Percentiles rank a stretch among this genome's conserved stretches.
These are phyloP conservation scores for Drosophila chauvacae DNA, from an alignment of 1,140 invertebrate species.

Conservation along the genomic window DNA sequence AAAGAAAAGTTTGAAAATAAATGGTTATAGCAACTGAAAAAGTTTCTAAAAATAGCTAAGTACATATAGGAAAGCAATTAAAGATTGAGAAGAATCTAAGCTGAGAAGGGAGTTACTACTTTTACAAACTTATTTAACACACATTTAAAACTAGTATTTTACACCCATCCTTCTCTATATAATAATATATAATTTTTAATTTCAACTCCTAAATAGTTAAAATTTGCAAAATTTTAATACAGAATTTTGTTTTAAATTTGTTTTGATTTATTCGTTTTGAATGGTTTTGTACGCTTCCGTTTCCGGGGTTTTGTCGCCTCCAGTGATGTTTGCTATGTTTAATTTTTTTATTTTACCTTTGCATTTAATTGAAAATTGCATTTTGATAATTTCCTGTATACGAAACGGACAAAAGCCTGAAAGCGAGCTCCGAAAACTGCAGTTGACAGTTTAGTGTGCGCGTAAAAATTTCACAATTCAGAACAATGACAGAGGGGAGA, in stretches of 20 bases:
- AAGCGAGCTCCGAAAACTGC: conserved; percentile 51
- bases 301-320: conserved; percentile 11
- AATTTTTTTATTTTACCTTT: background rate
- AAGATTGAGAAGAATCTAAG: background rate
- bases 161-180: background rate
- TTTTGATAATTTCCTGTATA: conserved; percentile 63
- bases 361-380: conserved; percentile 64
- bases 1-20: too few relatives aligned
- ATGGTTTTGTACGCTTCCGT: conserved; percentile 2
- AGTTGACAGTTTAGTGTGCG: conserved; percentile 67
- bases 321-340: background rate
- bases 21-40: too few relatives aligned
- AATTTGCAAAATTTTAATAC: background rate
- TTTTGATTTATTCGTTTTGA: background rate
- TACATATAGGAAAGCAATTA: background rate
- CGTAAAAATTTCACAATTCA: conserved; percentile 24
- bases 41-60: too few relatives aligned
- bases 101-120: background rate
- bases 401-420: conserved; percentile 44
- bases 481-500: background rate
- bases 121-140: background rate
- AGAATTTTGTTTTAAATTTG: conserved; percentile 5
- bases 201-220: background rate
- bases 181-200: background rate
- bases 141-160: background rate